A percentile compares a stretch with the other conserved stretches of the same genome.
Evolutionary conservation across 1,140 invertebrate genomes (phyloP).

Genomic region (Diabrotica undecimpunctata): DNA sequence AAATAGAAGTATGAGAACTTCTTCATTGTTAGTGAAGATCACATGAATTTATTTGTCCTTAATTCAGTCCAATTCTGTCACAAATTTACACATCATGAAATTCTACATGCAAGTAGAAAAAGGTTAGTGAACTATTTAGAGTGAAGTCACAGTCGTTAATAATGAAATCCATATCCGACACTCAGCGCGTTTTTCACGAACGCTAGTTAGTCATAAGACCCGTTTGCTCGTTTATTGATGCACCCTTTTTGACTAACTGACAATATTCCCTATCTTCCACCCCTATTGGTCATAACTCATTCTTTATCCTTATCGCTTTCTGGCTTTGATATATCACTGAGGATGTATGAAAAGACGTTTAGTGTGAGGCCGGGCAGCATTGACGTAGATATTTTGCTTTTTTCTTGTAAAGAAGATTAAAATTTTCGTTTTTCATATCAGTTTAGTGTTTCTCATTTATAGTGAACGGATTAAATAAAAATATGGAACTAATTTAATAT

Average conservation of each 20-base stretch:
- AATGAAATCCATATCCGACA: neutral
- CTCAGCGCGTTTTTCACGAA: neutral
- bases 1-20: too few species aligned
- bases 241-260: neutral
- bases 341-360: neutral
- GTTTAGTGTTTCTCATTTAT: too few species aligned
- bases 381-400: neutral
- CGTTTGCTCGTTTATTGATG: constrained; percentile 2
- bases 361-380: neutral
- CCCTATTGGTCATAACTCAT: constrained; percentile 2
- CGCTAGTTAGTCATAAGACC: neutral
- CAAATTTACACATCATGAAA: neutral
- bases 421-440: too few species aligned
- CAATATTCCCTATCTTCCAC: neutral
- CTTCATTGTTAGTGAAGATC: too few species aligned
- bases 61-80: neutral
- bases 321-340: neutral
- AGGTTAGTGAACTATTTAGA: constrained; percentile 2
- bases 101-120: constrained; percentile 1
- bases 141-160: neutral
- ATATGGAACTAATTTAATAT: too few species aligned
- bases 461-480: too few species aligned
- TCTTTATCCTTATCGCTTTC: constrained; percentile 2
- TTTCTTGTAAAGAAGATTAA: neutral
- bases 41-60: too few species aligned